Evolutionary conservation across 2,888 invertebrate species (phyloP), one percentile per base, ranked within the genome.

Genomic region (Galerucella nymphaeae): DNA sequence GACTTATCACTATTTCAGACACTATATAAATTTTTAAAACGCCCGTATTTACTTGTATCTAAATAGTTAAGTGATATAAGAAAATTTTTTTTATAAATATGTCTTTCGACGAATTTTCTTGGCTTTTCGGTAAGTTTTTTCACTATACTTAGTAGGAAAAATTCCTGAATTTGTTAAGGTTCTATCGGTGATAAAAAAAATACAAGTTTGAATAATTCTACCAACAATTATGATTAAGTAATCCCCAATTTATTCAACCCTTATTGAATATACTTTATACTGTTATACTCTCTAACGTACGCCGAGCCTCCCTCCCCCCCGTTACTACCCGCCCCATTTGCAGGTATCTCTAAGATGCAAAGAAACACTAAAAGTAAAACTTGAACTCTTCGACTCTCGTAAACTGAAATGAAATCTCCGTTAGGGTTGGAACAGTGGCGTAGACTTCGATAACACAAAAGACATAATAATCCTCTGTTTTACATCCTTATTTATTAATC

Each of bases 391-490:
- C 48, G 41, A 53, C 16, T 61, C 61, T 64, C 42, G 68, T 64
- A 58, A 72, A 64, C 48, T 59, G 68, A 68, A 72, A 68, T 59
- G 68, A 68, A 67, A 68, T 72, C 72, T 68, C 72, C 72, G 72
- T 68, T 72, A 50, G 63, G 65, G 70, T 70, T 59, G 68, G 30
- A 41, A 10, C 72, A 72, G 68, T 11, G 59, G 72, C 72, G 72
- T 20, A 50, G 50, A 59, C 14, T 48, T 8, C 30, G 8, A 38
- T 8, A 38, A 38, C 1, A 38, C 30, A 38, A 38, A 38, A 38
- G 8, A 5, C 30, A 38, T 38, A 38, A 8, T 38, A 38, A 38
- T 38, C 30, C 30, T 6, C 9, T 38, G 30, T 38, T 0, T 38
- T n/a, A n/a, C n/a, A n/a, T n/a, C n/a, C n/a, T n/a, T n/a, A n/a